A percentile compares a stretch with the other conserved stretches of the same genome.
Conservation (phyloP, 2,888 invertebrate genomes). For the Aspidapion aeneum region DNA sequence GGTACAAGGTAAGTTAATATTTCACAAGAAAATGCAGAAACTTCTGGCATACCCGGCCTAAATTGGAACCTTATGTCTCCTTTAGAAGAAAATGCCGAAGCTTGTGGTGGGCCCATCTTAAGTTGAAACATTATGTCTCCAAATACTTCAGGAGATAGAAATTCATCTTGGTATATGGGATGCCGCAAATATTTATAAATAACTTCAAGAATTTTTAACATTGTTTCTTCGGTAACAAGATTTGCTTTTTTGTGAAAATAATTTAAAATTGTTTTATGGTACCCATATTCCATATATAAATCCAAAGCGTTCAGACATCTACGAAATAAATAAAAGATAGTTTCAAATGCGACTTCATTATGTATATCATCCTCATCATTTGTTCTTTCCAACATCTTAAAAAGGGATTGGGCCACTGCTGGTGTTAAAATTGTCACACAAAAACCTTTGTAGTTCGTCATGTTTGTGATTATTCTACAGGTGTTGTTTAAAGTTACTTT, state of each 20-base stretch:
- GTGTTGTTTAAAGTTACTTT: constrained; percentile 33
- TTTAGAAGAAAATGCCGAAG: constrained; percentile 29
- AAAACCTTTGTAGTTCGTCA: constrained; percentile 38
- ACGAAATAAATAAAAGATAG: constrained; percentile 33
- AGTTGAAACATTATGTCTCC: constrained; percentile 13
- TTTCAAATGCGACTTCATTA: constrained; percentile 36
- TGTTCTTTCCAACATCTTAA: constrained; percentile 30
- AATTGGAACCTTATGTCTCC: constrained; percentile 13
- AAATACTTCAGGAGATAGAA: constrained; percentile 27
- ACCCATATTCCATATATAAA: constrained; percentile 27
- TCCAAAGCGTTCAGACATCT: constrained; percentile 31
- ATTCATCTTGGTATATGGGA: constrained; percentile 27
- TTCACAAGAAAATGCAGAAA: constrained; percentile 29
- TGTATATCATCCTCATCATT: constrained; percentile 31
- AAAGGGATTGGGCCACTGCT: constrained; percentile 30
- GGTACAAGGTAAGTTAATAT: constrained; percentile 29
- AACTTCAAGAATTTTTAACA: constrained; percentile 31
- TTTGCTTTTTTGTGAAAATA: constrained; percentile 30
- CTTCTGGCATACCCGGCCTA: neutral
- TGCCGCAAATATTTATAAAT: constrained; percentile 30
- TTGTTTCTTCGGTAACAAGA: constrained; percentile 25
- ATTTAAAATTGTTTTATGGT: constrained; percentile 30
- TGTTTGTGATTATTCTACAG: constrained; percentile 36
- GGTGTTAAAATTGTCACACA: constrained; percentile 39
- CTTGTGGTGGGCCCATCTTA: neutral